Evolutionary conservation across 2,797 vertebrate genomes (phyloP), one percentile per base, ranked within the genome.

Genomic region (Microcaecilia unicolor): DNA sequence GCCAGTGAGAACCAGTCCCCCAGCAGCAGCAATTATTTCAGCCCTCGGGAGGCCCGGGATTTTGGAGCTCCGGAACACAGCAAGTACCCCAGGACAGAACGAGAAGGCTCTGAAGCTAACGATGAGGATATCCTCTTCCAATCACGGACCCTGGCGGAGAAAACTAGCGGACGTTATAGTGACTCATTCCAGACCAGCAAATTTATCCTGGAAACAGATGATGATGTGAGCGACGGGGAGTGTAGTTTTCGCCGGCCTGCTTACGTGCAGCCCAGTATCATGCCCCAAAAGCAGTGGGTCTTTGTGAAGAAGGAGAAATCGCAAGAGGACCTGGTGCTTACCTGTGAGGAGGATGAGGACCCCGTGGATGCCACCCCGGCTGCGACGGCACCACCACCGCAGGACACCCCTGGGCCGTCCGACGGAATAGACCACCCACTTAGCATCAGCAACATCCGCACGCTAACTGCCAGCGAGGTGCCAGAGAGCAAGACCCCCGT

Each of bases 281-380:
- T 89, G 74, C 91, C 92, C 0, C 90, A 89, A 3, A 89, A 89
- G 57, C 90, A 89, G 56, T 95, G 92, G 92, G 87, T 91, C 34
- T 89, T 89, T 20, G 86, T 91, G 49, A 94, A 89, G 50, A 58
- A 64, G 20, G 66, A 70, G 4, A 78, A 77, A 21, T 28, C 67
- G 28, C 52, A 86, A 66, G 68, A 83, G 70, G 12, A 68, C 24
- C 12, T 71, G 34, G 42, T 75, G 17, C 34, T 44, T 41, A 37
- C 78, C 48, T 51, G 79, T 54, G 64, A 77, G 37, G 61, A 81
- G 1, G 85, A 85, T 0, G 86, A 88, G 14, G 87, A 87, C 2
- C 80, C 81, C 1, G 70, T 75, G 22, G 85, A 88, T 38, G 80
- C 81, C 8, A n/a, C n/a, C n/a, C n/a, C 66, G 71, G n/a, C 68